Evolutionary conservation across 2,888 invertebrate genomes (phyloP).

Genomic region (Cheilosia soror): DNA sequence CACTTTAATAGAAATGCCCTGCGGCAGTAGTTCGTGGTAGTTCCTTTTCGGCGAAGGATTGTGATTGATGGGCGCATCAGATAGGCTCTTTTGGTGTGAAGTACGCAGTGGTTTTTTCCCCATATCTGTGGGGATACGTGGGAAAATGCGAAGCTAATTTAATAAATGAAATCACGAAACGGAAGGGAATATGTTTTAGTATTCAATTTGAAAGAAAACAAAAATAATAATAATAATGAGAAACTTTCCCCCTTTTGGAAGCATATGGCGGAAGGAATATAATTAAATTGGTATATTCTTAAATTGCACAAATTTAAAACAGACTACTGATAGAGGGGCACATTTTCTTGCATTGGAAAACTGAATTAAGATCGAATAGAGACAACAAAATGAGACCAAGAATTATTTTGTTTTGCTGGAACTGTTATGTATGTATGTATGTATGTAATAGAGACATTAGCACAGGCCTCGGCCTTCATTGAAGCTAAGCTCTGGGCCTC

Average conservation of each 20-base stretch:
- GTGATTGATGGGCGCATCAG: constrained; percentile 57
- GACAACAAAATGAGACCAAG: no score
- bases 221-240: neutral
- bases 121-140: constrained; percentile 33
- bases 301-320: neutral
- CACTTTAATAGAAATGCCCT: constrained; percentile 73
- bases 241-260: neutral
- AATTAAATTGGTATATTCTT: neutral
- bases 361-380: no score
- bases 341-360: no score
- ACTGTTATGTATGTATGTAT: no score
- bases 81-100: constrained; percentile 46
- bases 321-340: no score
- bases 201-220: neutral
- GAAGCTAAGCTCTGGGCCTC: no score
- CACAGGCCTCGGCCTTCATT: no score
- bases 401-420: no score
- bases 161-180: constrained; percentile 40
- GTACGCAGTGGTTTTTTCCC: constrained; percentile 36
- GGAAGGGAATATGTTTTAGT: constrained; percentile 6
- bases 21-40: constrained; percentile 65
- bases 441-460: no score
- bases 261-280: constrained; percentile 1
- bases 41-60: constrained; percentile 41
- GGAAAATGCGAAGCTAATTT: constrained; percentile 49